These are phyloP conservation scores for Heteractis magnifica DNA, from an alignment of 92 coral and sea anemone species.

Conservation along the genomic window DNA sequence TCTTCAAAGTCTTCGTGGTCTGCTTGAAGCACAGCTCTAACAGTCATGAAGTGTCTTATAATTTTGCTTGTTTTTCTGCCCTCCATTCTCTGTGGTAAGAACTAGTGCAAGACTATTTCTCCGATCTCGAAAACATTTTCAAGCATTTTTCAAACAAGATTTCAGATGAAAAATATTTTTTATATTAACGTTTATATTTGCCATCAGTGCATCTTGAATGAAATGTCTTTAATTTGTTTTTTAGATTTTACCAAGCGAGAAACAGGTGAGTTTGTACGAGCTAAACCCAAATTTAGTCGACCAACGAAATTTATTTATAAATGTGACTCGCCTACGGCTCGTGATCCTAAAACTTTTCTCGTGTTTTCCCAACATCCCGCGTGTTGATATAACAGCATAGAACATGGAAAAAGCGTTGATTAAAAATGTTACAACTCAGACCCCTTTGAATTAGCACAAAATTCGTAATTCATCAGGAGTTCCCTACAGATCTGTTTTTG, in stretches of 20 bases:
- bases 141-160: too few species aligned
- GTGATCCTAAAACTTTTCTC: neutral
- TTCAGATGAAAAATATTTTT: too few species aligned
- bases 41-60: neutral
- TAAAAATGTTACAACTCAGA: too few species aligned
- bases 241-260: slow-evolving; percentile 38
- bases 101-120: neutral
- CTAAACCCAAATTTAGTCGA: too few species aligned
- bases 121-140: too few species aligned
- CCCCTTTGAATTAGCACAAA: too few species aligned
- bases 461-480: too few species aligned
- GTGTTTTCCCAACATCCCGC: neutral
- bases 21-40: neutral
- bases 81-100: slow-evolving; percentile 11
- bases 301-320: neutral
- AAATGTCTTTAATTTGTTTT: neutral
- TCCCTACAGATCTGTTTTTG: neutral
- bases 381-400: too few species aligned
- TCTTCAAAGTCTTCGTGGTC: neutral
- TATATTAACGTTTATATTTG: too few species aligned
- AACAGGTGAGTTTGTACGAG: neutral
- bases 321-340: neutral
- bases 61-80: neutral
- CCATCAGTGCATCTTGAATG: too few species aligned
- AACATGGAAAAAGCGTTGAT: too few species aligned